These are phyloP conservation scores for Tadarida brasiliensis DNA, from an alignment of 2,797 vertebrate genomes.

Conservation along the genomic window DNA sequence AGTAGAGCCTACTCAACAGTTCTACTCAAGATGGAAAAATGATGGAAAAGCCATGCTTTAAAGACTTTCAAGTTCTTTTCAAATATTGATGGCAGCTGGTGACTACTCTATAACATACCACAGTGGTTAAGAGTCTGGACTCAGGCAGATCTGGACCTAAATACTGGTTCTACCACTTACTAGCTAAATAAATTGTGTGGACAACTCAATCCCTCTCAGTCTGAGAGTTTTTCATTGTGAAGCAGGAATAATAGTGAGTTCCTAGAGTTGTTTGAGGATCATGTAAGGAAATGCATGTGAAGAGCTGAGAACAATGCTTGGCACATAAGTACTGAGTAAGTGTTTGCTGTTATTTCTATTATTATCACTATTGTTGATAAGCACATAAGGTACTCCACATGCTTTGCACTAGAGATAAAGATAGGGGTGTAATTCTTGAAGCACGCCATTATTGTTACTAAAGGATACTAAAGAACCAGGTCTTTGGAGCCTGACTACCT, in stretches of 20 bases:
- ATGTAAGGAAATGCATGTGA: not conserved
- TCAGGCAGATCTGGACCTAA: not conserved
- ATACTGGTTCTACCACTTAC: not conserved
- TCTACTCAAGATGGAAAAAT: slow-evolving; percentile 40
- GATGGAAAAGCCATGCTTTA: not conserved
- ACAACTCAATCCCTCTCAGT: not conserved
- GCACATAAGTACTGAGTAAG: not conserved
- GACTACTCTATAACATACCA: not conserved
- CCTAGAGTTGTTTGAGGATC: not conserved
- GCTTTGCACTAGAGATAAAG: not conserved
- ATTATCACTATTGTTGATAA: not conserved
- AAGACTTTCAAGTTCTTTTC: slow-evolving; percentile 48
- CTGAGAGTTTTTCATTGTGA: not conserved
- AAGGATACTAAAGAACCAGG: not conserved
- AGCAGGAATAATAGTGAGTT: not conserved
- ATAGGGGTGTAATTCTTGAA: not conserved
- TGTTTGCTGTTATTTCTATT: not conserved
- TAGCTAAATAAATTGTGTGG: not conserved
- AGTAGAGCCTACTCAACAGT: not conserved
- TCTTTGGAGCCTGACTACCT: not conserved
- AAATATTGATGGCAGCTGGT: not conserved
- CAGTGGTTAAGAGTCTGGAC: not conserved
- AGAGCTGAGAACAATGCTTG: not conserved
- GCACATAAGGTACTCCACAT: not conserved
- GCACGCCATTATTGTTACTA: not conserved